Percentiles rank a stretch among this genome's conserved stretches.
Conservation (phyloP, 2,888 invertebrate species). For the Brachypterus glaber region DNA sequence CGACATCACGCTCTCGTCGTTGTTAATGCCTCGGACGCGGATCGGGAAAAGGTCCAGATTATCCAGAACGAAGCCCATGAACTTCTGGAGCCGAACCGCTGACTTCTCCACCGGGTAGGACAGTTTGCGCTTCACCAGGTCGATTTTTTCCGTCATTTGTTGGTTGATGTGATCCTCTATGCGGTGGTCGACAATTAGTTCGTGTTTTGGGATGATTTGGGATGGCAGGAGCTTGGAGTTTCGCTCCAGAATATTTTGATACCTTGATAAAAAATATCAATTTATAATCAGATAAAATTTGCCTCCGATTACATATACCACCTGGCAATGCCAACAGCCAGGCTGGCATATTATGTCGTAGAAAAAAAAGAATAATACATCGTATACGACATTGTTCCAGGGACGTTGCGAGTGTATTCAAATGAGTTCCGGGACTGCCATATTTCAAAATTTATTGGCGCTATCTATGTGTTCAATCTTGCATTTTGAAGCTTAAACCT, state of each 20-base stretch:
- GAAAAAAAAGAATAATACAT: no score
- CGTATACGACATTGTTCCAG: no score
- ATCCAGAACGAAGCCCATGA: conserved; percentile 56
- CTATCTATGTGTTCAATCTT: no score
- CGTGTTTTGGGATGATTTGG: conserved; percentile 48
- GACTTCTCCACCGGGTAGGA: conserved; percentile 64
- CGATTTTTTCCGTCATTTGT: conserved; percentile 51
- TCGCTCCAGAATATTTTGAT: conserved; percentile 23
- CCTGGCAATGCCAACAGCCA: no score
- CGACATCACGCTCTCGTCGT: conserved; percentile 44
- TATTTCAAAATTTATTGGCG: no score
- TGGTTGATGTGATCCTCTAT: conserved; percentile 53
- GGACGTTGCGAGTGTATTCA: no score
- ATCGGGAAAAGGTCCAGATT: conserved; percentile 57
- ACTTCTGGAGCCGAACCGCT: conserved; percentile 39
- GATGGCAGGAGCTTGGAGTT: conserved; percentile 53
- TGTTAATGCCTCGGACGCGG: conserved; percentile 48
- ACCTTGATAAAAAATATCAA: no score
- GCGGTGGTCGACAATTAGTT: conserved; percentile 58
- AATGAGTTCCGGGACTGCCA: no score
- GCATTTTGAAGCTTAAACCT: no score
- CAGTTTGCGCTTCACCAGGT: conserved; percentile 53
- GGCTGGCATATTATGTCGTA: no score
- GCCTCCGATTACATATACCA: no score
- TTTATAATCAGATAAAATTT: no score